Evolutionary conservation across 2,113 vertebrate species (phyloP).

Genomic region (Pseudopodoces humilis): DNA sequence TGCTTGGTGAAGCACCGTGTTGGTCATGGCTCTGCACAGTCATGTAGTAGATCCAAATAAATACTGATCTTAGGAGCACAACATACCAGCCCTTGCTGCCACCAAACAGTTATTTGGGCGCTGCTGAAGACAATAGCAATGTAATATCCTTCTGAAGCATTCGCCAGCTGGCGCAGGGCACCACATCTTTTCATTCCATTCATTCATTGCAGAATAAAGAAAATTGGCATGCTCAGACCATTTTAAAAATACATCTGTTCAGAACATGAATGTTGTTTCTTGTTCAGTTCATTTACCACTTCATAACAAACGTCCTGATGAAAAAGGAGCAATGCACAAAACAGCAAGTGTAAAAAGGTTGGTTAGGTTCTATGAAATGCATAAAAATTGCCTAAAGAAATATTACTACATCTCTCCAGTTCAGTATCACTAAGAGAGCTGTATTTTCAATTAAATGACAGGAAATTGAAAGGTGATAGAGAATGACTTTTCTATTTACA

Average conservation of each 20-base stretch:
- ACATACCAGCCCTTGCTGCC: neutral
- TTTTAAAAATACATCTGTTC: slow-evolving; percentile 40
- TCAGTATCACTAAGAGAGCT: neutral
- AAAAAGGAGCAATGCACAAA: neutral
- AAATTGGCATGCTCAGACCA: neutral
- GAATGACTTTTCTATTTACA: neutral
- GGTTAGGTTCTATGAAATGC: neutral
- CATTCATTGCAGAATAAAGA: slow-evolving; percentile 37
- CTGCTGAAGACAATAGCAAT: slow-evolving; percentile 28
- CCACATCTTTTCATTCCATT: slow-evolving; percentile 21
- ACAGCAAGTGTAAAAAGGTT: neutral
- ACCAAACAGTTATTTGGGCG: neutral
- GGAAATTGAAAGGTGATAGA: neutral
- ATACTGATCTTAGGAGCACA: neutral
- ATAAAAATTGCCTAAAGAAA: neutral
- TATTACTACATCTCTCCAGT: neutral
- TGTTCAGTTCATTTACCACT: slow-evolving; percentile 2
- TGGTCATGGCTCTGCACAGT: accelerated
- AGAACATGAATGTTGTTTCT: neutral
- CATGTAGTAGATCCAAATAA: neutral
- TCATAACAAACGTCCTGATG: neutral
- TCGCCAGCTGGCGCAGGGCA: slow-evolving; percentile 20
- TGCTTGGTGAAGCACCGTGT: accelerated
- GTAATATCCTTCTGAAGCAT: slow-evolving; percentile 34
- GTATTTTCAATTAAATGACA: neutral